Evolutionary conservation across 2,888 invertebrate genomes (phyloP).

Genomic region (Caenorhabditis wallacei): DNA sequence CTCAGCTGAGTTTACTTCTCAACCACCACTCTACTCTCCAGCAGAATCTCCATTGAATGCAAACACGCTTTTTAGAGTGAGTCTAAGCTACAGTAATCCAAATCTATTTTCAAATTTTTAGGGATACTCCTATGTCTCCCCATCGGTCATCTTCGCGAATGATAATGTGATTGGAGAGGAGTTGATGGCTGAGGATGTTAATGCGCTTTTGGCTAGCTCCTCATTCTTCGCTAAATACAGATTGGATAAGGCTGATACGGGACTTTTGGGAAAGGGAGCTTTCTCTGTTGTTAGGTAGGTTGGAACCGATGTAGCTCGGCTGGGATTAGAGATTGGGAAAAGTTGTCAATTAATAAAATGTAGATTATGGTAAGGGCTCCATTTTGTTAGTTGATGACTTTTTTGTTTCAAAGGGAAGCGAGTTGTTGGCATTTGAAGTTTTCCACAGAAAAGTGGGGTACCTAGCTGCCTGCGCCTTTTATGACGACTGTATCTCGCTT

Average conservation of each 20-base stretch:
- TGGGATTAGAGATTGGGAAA: too few species aligned
- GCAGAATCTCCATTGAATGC: conserved; percentile 89
- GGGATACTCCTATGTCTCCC: conserved; percentile 97
- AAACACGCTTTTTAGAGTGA: conserved; percentile 76
- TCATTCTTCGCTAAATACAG: conserved; percentile 92
- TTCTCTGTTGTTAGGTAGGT: conserved; percentile 89
- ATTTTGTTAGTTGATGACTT: too few species aligned
- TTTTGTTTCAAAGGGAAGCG: too few species aligned
- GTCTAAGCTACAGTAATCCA: conserved; percentile 7
- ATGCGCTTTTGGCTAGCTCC: conserved; percentile 87
- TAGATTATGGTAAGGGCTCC: too few species aligned
- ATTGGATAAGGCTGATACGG: conserved; percentile 87
- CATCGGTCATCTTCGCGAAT: conserved; percentile 89
- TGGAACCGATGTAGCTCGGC: too few species aligned
- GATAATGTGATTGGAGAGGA: conserved; percentile 89
- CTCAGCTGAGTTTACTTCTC: conserved; percentile 95
- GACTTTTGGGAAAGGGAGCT: conserved; percentile 91
- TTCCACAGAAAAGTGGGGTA: too few species aligned
- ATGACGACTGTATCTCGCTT: too few species aligned
- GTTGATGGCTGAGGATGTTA: conserved; percentile 81
- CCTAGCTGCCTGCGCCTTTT: too few species aligned
- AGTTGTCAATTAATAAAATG: too few species aligned
- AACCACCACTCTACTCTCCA: conserved; percentile 94
- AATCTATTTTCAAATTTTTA: conserved; percentile 83
- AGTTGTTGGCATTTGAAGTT: too few species aligned